A percentile compares a stretch with the other conserved stretches of the same genome.
These are phyloP conservation scores for Halesus radiatus DNA, from an alignment of 1,140 invertebrate genomes.

Conservation along the genomic window DNA sequence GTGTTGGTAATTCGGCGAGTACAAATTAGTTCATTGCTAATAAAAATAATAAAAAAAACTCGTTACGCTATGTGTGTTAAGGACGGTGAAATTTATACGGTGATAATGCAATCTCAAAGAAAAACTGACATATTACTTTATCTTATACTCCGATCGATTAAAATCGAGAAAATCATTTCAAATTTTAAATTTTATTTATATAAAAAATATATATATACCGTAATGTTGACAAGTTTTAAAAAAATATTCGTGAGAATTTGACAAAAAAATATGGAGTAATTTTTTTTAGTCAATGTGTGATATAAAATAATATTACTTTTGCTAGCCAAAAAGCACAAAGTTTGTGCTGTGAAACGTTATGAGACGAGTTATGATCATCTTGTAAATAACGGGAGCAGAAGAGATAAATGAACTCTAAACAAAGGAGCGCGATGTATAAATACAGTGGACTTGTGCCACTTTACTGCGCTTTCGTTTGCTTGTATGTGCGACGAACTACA, in stretches of 20 bases:
- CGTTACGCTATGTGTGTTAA: not conserved
- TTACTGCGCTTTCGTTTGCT: too few relatives aligned
- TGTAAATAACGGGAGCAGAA: constrained; percentile 24
- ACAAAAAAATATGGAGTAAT: too few relatives aligned
- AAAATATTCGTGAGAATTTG: too few relatives aligned
- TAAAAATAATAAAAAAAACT: constrained; percentile 5
- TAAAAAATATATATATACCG: too few relatives aligned
- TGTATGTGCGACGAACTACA: too few relatives aligned
- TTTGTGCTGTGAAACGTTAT: not conserved
- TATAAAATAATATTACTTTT: too few relatives aligned
- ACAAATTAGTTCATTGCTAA: constrained; percentile 13
- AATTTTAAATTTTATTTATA: too few relatives aligned
- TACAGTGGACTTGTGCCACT: constrained; percentile 25
- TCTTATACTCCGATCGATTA: too few relatives aligned
- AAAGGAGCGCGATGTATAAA: constrained; percentile 31
- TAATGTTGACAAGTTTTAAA: too few relatives aligned
- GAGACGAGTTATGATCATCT: not conserved
- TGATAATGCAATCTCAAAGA: not conserved
- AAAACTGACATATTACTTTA: not conserved
- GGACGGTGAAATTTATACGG: not conserved
- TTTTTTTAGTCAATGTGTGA: too few relatives aligned
- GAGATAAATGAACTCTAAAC: constrained; percentile 33
- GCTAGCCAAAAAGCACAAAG: too few relatives aligned
- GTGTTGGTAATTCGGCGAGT: not conserved
- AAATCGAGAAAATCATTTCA: too few relatives aligned